Percentiles rank a stretch among this genome's conserved stretches.
Conservation (phyloP, 2,888 invertebrate species). For the Metacarcinus magister region DNA sequence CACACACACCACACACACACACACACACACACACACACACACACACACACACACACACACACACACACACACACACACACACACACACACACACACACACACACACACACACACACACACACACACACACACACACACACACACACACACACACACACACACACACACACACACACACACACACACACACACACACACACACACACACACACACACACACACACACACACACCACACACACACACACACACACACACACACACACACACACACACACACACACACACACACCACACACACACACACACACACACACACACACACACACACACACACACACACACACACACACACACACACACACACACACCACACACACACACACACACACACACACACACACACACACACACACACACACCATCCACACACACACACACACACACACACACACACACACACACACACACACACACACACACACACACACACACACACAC, state of each 20-base stretch:
- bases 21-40: neutral
- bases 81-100: too few relatives aligned
- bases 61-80: too few relatives aligned
- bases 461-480: conserved; percentile 35
- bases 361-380: conserved; percentile 33
- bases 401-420: neutral
- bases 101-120: conserved; percentile 43
- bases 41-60: conserved; percentile 6
- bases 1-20: too few relatives aligned
- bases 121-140: conserved; percentile 31
- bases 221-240: neutral
- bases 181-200: too few relatives aligned
- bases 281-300: neutral
- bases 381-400: conserved; percentile 44
- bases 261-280: neutral
- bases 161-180: neutral
- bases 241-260: too few relatives aligned
- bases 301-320: too few relatives aligned
- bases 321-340: too few relatives aligned
- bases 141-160: conserved; percentile 49
- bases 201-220: conserved; percentile 33
- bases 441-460: conserved; percentile 16
- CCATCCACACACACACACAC: too few relatives aligned
- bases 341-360: too few relatives aligned
- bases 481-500: neutral